Conservation (phyloP, 2,113 vertebrate genomes). For the Archocentrus centrarchus region DNA sequence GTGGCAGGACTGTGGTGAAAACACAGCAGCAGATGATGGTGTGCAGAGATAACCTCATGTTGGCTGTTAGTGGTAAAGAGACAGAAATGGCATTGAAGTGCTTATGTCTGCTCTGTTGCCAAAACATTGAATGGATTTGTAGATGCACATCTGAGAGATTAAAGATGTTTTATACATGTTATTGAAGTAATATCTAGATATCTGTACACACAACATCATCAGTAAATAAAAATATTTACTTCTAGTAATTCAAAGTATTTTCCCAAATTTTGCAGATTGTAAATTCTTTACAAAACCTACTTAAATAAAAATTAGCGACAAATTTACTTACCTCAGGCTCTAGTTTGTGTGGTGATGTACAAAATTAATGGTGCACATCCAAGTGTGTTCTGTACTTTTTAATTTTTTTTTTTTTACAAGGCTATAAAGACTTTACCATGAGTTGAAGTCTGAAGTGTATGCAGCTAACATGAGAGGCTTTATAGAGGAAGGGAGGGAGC, state of each 20-base stretch:
- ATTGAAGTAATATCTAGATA: neutral
- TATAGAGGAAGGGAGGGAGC: constrained; percentile 75
- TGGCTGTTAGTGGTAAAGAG: constrained; percentile 59
- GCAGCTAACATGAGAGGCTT: constrained; percentile 67
- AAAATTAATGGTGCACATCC: constrained; percentile 33
- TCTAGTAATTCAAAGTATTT: neutral
- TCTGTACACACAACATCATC: neutral
- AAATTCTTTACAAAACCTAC: neutral
- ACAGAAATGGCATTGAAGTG: neutral
- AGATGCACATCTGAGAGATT: neutral
- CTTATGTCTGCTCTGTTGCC: neutral
- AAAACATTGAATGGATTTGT: neutral
- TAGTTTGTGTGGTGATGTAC: constrained; percentile 1
- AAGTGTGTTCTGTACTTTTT: constrained; percentile 18
- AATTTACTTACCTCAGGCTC: constrained; percentile 54
- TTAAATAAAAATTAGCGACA: neutral
- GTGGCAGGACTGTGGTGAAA: constrained; percentile 79
- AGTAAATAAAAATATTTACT: neutral
- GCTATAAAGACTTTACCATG: constrained; percentile 57
- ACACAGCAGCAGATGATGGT: constrained; percentile 84
- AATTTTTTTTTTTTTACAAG: constrained; percentile 20
- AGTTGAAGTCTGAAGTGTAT: constrained; percentile 70
- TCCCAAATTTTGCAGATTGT: neutral
- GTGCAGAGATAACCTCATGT: constrained; percentile 86
- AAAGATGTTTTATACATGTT: neutral